Base-by-base conservation (phyloP, 2,797 vertebrate genomes). In the Podargus strigoides region DNA sequence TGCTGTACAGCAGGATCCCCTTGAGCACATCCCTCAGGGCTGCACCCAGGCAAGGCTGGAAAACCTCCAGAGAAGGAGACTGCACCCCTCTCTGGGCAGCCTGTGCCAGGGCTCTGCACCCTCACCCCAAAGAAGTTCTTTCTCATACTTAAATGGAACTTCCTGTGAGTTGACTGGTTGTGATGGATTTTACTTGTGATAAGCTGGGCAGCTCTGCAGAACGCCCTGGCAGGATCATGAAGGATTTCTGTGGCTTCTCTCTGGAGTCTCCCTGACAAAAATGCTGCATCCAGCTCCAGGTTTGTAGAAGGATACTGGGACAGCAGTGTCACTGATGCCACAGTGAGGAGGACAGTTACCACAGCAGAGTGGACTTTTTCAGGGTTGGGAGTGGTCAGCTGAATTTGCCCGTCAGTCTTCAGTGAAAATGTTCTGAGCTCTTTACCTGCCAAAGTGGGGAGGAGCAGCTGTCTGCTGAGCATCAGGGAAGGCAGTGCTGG, bases 281-380 rank as follows among this genome's bases (percentile, higher is more conserved):
- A 2, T 5, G 10, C 52, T 10, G 6, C 28, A 7, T 53, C 46
- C 37, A 56, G 42, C 44, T 87, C n/a, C 46, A 24, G 30, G 44
- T 34, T 42, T 77, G 39, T 22, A 9, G 16, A 64, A 53, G 82
- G 53, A 10, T 36, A 3, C 62, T 59, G 62, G 52, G 50, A 37
- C 19, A 67, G 60, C 44, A 22, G 0, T 7, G 13, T 27, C 42
- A 41, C 47, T 3, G 2, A 1, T 44, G 68, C 34, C 23, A 15
- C n/a, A 44, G 47, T 0, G 13, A 79, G 56, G 50, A 49, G 58
- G 32, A 14, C 6, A 26, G 42, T 27, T 37, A 8, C 26, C 52
- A n/a, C 60, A 44, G 42, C 63, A 30, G 67, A 66, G 49, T 7
- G 42, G 53, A 7, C 16, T 19, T 49, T 30, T 42, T 60, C 24